phyloP scores from a whole-genome alignment of 1,140 invertebrate species.

The Mercenaria mercenaria region DNA sequence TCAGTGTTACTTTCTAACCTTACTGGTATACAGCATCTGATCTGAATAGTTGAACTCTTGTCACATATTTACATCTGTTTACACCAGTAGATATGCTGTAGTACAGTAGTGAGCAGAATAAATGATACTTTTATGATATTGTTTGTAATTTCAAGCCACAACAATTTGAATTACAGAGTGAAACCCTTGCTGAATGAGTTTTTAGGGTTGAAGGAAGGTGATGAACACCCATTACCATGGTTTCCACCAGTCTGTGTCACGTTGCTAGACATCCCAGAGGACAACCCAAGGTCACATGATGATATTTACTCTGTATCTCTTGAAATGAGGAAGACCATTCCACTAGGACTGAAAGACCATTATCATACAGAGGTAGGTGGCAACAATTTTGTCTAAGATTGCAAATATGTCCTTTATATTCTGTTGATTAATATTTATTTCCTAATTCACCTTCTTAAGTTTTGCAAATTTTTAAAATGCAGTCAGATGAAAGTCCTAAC shows the following conservation, averaged over 20 bases:
- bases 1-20: too few species aligned
- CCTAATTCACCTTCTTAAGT: background rate
- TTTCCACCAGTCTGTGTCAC: constrained; percentile 90
- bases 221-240: constrained; percentile 91
- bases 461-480: background rate
- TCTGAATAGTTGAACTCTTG: too few species aligned
- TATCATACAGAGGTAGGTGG: constrained; percentile 82
- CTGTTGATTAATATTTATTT: background rate
- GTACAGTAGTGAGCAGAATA: too few species aligned
- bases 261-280: constrained; percentile 83
- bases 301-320: constrained; percentile 84
- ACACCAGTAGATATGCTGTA: too few species aligned
- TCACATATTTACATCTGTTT: too few species aligned
- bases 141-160: too few species aligned
- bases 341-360: constrained; percentile 83
- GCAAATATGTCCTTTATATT: background rate
- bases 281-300: constrained; percentile 81
- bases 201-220: constrained; percentile 88
- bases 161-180: constrained; percentile 85
- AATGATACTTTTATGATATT: too few species aligned
- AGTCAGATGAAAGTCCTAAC: too few species aligned
- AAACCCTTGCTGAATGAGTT: constrained; percentile 87
- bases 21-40: too few species aligned
- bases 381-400: background rate
- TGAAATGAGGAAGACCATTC: constrained; percentile 84